Base-by-base conservation (phyloP, 1,140 invertebrate species). In the Anastatus disparis region DNA sequence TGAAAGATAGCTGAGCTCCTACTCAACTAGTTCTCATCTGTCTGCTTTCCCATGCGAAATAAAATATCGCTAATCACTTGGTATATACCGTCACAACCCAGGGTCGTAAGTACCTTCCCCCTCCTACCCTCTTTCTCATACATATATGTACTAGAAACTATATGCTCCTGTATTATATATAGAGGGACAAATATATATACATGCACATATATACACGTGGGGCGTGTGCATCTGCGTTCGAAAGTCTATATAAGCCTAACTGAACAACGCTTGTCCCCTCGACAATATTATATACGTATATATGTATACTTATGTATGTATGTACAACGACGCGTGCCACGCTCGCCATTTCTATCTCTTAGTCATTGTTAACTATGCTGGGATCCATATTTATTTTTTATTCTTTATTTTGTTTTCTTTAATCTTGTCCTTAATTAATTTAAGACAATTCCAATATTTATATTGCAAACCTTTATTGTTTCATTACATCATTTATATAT, bases 51-150 rank as follows among this genome's bases (percentile, higher is more conserved):
- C 85, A 86, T 86, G 84, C 78, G 84, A 86, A 86, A 86, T 86
- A 86, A 86, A 86, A 86, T 86, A 86, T 86, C 80, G 81, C 85
- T 86, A 86, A 86, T 86, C 84, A 85, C 83, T 81, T 79, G n/a
- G 80, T 78, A 31, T 26, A 24, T 13, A 13, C 15, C 20, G 44
- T n/a, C 15, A n/a, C 26, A 31, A 35, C 58, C 26, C 79, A 76
- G 81, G 81, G 80, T 77, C 77, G 77, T 81, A 82, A 84, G 84
- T 84, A 81, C 78, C 78, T 81, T 77, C 75, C 78, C 71, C n/a
- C n/a, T n/a, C n/a, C n/a, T n/a, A n/a, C n/a, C n/a, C n/a, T n/a
- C n/a, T n/a, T n/a, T n/a, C n/a, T n/a, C n/a, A n/a, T n/a, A 74
- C 75, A 35, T 24, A 58, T n/a, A 24, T 52, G 24, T 12, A 26